These are phyloP conservation scores for Elephas maximus DNA, from an alignment of 2,113 vertebrate genomes.

Conservation along the genomic window DNA sequence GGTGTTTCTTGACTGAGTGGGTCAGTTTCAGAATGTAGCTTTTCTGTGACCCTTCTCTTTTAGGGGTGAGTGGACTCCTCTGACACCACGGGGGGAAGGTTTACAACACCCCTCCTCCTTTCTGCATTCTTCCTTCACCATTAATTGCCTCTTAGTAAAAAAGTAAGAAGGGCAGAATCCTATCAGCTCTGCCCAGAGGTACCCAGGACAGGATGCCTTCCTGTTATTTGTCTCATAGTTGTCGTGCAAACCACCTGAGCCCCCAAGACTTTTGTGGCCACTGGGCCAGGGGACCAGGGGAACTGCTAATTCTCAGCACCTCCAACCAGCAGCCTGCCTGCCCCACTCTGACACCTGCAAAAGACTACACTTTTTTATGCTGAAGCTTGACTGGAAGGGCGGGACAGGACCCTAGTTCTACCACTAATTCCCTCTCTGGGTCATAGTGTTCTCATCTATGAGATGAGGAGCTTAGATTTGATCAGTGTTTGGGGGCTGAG, in stretches of 20 bases:
- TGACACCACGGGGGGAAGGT: not conserved
- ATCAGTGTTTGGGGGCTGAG: not conserved
- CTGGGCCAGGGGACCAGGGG: not conserved
- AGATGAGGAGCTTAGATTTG: not conserved
- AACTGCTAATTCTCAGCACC: not conserved
- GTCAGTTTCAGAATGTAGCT: not conserved
- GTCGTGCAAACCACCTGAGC: not conserved
- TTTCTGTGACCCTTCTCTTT: not conserved
- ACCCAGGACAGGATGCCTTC: not conserved
- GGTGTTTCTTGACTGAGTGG: not conserved
- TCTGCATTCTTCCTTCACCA: not conserved
- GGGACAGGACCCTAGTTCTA: not conserved
- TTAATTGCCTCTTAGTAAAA: not conserved
- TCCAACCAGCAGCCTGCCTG: not conserved
- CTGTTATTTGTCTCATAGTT: not conserved
- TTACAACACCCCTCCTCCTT: not conserved
- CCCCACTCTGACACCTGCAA: not conserved
- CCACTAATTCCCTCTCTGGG: not conserved
- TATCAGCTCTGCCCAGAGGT: not conserved
- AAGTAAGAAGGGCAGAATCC: not conserved
- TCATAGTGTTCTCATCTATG: not conserved
- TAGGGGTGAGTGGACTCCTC: not conserved
- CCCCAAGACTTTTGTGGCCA: not conserved
- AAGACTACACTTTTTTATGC: not conserved
- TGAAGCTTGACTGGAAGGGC: not conserved